These are phyloP conservation scores for Siniperca knerii DNA, from an alignment of 2,113 vertebrate species.

Conservation along the genomic window DNA sequence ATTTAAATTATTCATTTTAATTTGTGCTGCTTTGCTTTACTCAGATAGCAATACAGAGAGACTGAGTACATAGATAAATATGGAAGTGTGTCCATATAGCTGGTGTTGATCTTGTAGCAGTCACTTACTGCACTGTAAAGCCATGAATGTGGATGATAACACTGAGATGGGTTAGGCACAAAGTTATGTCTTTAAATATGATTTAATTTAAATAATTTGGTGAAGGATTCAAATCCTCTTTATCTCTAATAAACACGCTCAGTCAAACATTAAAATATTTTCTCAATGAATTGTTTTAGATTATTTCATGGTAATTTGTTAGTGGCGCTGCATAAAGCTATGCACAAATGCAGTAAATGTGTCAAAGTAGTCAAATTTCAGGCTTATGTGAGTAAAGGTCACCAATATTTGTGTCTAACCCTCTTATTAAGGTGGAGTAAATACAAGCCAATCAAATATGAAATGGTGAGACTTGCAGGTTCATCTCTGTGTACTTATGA, in stretches of 20 bases:
- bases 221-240: slow-evolving; percentile 35
- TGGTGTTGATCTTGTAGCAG: slow-evolving; percentile 22
- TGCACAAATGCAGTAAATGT: neutral
- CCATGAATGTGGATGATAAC: slow-evolving; percentile 35
- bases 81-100: slow-evolving; percentile 66
- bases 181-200: slow-evolving; percentile 37
- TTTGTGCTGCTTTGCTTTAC: slow-evolving; percentile 45
- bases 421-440: slow-evolving; percentile 22
- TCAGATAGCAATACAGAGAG: slow-evolving; percentile 72
- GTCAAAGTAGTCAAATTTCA: neutral
- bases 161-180: slow-evolving; percentile 77
- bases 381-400: neutral
- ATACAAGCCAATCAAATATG: slow-evolving; percentile 38
- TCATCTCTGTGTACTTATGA: slow-evolving; percentile 53
- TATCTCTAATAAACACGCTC: neutral
- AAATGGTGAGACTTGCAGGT: slow-evolving; percentile 68
- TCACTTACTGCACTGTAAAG: slow-evolving; percentile 17
- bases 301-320: slow-evolving; percentile 4
- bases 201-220: neutral
- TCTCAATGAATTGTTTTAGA: neutral
- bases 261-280: slow-evolving; percentile 11
- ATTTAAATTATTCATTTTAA: slow-evolving; percentile 45
- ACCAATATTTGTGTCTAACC: slow-evolving; percentile 65
- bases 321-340: slow-evolving; percentile 1
- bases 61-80: slow-evolving; percentile 46